Evolutionary conservation across 2,113 vertebrate genomes (phyloP), one percentile per base, ranked within the genome.

Genomic region (Acinonyx jubatus): DNA sequence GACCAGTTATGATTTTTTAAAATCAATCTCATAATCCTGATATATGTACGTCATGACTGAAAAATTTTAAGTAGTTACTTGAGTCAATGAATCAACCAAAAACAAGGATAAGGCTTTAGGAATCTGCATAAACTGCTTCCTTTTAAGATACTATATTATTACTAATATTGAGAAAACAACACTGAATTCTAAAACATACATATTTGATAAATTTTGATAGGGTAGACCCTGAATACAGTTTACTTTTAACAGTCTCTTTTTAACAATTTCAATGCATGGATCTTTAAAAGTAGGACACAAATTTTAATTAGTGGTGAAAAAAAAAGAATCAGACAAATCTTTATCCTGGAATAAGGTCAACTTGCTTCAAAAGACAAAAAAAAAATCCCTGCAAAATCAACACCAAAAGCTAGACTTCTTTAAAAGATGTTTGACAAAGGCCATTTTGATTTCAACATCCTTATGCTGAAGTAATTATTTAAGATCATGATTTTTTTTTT

Each of bases 11-110:
- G 16, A 91, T 63, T 61, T 81, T 83, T 88, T 14, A 96, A 97
- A 92, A 95, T 38, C 96, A 19, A 98, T 98, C 94, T 98, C 96
- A 97, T 74, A 98, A 97, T 98, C 92, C 79, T 98, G 97, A 98
- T 94, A 97, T 45, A 97, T 86, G 52, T 91, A 97, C 89, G 90
- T 94, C 15, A 73, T 79, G 95, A 98, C 93, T 98, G 82, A 98
- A 98, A 98, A 98, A 98, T 97, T 98, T 97, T 71, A 98, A 98
- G 81, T 96, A 98, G 97, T 97, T 97, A 98, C 29, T 16, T 97
- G 94, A 98, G 96, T 98, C 97, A 98, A 96, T 97, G 94, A 97
- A n/a, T 69, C 7, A n/a, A 95, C 95, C 97, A 98, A 98, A 97
- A 98, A 98, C 97, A 98, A 98, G 95, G 91, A 98, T 88, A 96